These are phyloP conservation scores for Nasonia giraulti DNA, from an alignment of 1,140 invertebrate species.

Conservation along the genomic window DNA sequence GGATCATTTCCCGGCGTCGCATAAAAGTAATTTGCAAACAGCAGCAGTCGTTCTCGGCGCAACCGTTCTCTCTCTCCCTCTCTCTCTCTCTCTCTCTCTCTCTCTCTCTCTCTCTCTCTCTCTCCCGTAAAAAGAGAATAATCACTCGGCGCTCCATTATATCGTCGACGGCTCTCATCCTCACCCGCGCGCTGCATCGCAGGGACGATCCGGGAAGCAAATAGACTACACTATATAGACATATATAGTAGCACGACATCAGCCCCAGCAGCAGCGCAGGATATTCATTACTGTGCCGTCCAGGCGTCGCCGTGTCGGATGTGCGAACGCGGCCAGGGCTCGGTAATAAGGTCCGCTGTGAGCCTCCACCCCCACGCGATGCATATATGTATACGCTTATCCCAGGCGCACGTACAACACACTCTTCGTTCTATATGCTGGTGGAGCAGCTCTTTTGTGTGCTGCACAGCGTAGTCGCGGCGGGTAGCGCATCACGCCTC, in stretches of 20 bases:
- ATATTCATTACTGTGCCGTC: constrained; percentile 45
- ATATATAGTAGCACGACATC: not conserved
- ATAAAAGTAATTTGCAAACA: constrained; percentile 13
- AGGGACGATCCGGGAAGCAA: not conserved
- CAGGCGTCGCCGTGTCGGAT: not conserved
- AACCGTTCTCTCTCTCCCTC: not conserved
- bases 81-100: no score
- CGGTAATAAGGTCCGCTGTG: constrained; percentile 42
- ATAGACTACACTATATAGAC: not conserved
- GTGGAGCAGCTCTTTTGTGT: constrained; percentile 18
- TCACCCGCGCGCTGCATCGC: not conserved
- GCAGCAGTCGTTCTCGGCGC: not conserved
- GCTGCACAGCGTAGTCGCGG: constrained; percentile 28
- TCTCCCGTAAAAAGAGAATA: not conserved
- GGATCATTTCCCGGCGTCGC: not conserved
- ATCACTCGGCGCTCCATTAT: not conserved
- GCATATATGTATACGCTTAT: not conserved
- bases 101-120: not conserved
- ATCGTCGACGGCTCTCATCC: not conserved
- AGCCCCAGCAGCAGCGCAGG: not conserved
- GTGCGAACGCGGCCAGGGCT: constrained; percentile 1
- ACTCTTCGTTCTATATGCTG: not conserved
- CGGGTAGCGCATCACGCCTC: constrained; percentile 64
- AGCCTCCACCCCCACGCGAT: not conserved
- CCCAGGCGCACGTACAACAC: no score